Percentiles rank a stretch among this genome's conserved stretches.
phyloP scores from a whole-genome alignment of 2,888 invertebrate genomes.

The Agonopterix alstromeriana region DNA sequence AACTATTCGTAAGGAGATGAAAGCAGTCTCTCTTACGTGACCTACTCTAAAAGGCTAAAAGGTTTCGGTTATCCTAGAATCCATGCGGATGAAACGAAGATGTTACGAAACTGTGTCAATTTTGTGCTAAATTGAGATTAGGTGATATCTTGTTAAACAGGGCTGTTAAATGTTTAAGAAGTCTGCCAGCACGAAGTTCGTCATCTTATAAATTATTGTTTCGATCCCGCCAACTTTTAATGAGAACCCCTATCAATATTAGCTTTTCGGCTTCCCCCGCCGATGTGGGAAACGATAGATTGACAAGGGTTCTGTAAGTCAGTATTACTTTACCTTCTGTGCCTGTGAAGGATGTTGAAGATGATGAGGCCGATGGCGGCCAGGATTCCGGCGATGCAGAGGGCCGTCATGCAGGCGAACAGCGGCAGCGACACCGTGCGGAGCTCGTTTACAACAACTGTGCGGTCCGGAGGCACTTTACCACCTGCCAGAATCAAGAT shows the following conservation, averaged over 20 bases:
- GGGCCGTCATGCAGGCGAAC: slow-evolving; percentile 94
- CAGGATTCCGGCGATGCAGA: slow-evolving; percentile 92
- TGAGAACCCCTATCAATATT: too few species aligned
- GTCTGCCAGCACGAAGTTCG: too few species aligned
- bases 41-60: slow-evolving; percentile 1
- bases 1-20: slow-evolving; percentile 9
- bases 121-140: too few species aligned
- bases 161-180: too few species aligned
- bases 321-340: slow-evolving; percentile 84
- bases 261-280: not conserved
- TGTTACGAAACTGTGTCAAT: not conserved
- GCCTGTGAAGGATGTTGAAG: slow-evolving; percentile 94
- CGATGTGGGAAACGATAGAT: not conserved
- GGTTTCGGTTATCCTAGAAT: slow-evolving; percentile 5
- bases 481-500: slow-evolving; percentile 74
- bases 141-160: too few species aligned
- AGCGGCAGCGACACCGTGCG: slow-evolving; percentile 92
- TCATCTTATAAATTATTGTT: too few species aligned
- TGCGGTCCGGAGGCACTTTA: slow-evolving; percentile 95
- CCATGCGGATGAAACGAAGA: slow-evolving; percentile 3
- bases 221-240: too few species aligned
- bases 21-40: slow-evolving; percentile 5
- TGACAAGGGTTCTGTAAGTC: slow-evolving; percentile 6
- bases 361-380: slow-evolving; percentile 90
- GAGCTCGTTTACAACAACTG: slow-evolving; percentile 89